Percentiles rank a stretch among this genome's conserved stretches.
phyloP scores from a whole-genome alignment of 1,140 invertebrate genomes.

The Stratiolaelaps scimitus region DNA sequence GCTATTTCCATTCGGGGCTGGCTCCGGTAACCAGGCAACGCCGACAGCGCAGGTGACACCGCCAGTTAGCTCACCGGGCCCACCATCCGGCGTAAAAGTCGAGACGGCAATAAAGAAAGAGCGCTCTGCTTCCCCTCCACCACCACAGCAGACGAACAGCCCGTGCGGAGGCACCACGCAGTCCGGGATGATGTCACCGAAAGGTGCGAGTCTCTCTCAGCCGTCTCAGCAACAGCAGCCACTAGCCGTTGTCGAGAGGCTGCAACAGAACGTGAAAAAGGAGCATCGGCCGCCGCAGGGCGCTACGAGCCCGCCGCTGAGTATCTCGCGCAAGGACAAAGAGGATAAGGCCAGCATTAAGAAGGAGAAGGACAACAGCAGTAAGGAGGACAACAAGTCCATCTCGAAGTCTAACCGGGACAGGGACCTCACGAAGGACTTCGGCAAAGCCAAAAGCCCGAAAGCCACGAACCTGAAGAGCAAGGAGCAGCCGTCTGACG shows the following conservation, averaged over 20 bases:
- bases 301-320: conserved; percentile 9
- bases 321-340: conserved; percentile 31
- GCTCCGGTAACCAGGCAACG: conserved; percentile 33
- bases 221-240: conserved; percentile 34
- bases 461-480: conserved; percentile 15
- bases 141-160: background rate
- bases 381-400: conserved; percentile 39
- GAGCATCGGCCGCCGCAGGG: background rate
- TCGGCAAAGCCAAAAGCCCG: conserved; percentile 21
- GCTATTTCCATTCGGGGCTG: conserved; percentile 28
- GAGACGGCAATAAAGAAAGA: conserved; percentile 11
- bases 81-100: background rate
- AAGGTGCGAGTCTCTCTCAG: conserved; percentile 12
- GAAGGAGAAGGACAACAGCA: conserved; percentile 42
- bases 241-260: conserved; percentile 29
- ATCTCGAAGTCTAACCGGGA: conserved; percentile 34
- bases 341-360: conserved; percentile 40
- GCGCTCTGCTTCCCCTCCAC: background rate
- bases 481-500: conserved; percentile 13
- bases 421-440: background rate
- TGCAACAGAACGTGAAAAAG: conserved; percentile 21
- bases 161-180: background rate
- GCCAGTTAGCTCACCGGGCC: conserved; percentile 10
- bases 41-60: background rate
- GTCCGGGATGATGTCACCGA: background rate